Conservation (phyloP, 2,797 vertebrate species). For the Salmo trutta region DNA sequence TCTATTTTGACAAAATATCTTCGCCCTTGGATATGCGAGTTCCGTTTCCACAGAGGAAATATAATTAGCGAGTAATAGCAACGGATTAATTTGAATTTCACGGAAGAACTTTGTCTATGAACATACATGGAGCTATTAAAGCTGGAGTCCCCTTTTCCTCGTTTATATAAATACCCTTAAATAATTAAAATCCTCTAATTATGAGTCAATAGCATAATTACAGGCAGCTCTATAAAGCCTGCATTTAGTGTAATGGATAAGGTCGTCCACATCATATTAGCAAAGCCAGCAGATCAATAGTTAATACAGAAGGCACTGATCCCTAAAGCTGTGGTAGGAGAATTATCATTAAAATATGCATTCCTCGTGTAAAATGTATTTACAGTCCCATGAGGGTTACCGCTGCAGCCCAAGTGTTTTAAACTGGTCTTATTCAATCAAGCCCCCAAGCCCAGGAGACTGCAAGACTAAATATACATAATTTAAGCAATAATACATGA, state of each 20-base stretch:
- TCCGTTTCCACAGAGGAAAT: not conserved
- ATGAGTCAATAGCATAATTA: not conserved
- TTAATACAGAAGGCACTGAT: not conserved
- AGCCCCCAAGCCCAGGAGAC: not conserved
- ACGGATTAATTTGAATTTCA: not conserved
- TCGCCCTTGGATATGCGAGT: not conserved
- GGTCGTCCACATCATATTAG: not conserved
- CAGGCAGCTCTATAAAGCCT: not conserved
- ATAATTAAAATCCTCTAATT: not conserved
- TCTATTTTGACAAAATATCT: not conserved
- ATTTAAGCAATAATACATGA: not conserved
- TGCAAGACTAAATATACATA: not conserved
- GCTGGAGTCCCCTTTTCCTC: not conserved
- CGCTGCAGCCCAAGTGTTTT: not conserved
- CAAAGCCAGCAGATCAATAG: not conserved
- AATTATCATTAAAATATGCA: not conserved
- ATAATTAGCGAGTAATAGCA: not conserved
- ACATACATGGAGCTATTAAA: not conserved
- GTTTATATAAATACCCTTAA: not conserved
- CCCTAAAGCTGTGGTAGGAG: not conserved
- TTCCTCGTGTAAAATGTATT: not conserved
- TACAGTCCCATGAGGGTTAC: not conserved
- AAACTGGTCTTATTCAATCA: not conserved
- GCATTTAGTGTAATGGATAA: not conserved
- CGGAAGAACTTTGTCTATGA: not conserved